Evolutionary conservation across 2,888 invertebrate species (phyloP).

Genomic region (Bellardia bayeri): DNA sequence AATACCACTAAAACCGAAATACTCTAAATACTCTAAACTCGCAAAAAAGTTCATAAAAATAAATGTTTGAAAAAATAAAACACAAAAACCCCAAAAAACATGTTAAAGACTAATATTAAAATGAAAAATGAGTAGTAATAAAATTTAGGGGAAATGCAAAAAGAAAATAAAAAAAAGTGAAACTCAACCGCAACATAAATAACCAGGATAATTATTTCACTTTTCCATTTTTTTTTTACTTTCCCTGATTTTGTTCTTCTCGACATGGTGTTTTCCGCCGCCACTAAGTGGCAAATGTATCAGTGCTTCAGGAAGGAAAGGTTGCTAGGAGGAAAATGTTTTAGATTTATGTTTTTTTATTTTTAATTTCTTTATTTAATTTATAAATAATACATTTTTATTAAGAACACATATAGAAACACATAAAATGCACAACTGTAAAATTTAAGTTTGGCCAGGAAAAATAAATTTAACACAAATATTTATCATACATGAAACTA

Average conservation of each 20-base stretch:
- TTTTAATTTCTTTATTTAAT: not conserved
- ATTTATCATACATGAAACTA: not conserved
- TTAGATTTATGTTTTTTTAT: not conserved
- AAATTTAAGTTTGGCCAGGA: not conserved
- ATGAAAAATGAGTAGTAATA: conserved; percentile 4
- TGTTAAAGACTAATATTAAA: not conserved
- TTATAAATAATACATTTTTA: not conserved
- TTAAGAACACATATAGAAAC: too few relatives aligned
- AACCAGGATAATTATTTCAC: conserved; percentile 49
- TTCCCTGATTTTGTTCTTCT: not conserved
- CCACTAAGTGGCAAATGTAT: not conserved
- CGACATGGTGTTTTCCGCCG: not conserved
- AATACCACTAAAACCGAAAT: conserved; percentile 33
- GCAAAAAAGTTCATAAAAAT: too few relatives aligned
- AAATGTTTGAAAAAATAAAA: not conserved
- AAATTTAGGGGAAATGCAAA: not conserved
- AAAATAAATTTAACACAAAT: not conserved
- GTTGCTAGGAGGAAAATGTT: not conserved
- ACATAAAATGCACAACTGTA: not conserved
- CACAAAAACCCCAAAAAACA: not conserved
- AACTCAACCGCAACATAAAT: conserved; percentile 31
- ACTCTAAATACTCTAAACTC: not conserved
- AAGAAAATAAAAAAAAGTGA: not conserved
- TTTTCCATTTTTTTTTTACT: not conserved
- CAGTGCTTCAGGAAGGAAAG: not conserved